A percentile compares a stretch with the other conserved stretches of the same genome.
phyloP scores from a whole-genome alignment of 2,113 vertebrate genomes.

The Terrapene triunguis region DNA sequence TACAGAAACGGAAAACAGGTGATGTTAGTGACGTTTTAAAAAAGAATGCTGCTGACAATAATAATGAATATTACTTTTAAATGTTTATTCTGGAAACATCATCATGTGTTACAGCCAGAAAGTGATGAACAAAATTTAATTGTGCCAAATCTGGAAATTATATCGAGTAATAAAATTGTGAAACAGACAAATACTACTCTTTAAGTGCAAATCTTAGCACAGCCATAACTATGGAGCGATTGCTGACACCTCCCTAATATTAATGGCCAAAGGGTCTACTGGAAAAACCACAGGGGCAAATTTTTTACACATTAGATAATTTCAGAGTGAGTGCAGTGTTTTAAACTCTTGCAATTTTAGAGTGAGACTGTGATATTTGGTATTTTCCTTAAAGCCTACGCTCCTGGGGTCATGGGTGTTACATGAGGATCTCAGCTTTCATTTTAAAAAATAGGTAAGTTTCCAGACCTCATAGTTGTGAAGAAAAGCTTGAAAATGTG shows the following conservation, averaged over 20 bases:
- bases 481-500: not conserved
- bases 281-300: not conserved
- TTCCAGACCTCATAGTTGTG: not conserved
- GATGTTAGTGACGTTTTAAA: not conserved
- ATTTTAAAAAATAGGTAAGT: not conserved
- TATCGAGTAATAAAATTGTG: not conserved
- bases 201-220: not conserved
- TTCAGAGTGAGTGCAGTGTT: not conserved
- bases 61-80: slow-evolving; percentile 48
- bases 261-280: not conserved
- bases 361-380: not conserved
- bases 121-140: not conserved
- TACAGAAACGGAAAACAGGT: slow-evolving; percentile 21
- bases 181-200: not conserved
- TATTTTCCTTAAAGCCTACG: not conserved
- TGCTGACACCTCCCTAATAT: not conserved
- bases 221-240: not conserved
- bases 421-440: not conserved
- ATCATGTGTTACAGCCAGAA: slow-evolving; percentile 23
- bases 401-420: not conserved
- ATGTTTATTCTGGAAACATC: slow-evolving; percentile 57
- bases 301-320: not conserved
- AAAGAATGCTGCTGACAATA: not conserved
- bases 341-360: not conserved
- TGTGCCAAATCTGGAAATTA: not conserved